phyloP scores from a whole-genome alignment of 2,888 invertebrate species.

The Polydesmus complanatus region DNA sequence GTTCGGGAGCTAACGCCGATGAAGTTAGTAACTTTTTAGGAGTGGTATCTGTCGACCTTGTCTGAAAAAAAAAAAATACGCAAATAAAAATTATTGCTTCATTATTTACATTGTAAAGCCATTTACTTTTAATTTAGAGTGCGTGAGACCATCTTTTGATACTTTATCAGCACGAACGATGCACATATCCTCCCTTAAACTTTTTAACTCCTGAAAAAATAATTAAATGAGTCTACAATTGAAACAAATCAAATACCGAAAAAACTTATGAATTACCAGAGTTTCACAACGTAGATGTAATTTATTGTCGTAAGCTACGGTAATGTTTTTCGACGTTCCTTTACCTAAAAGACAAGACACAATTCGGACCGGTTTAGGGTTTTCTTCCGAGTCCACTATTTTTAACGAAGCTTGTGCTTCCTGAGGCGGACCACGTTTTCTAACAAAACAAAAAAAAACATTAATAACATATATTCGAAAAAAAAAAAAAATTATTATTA shows the following conservation, averaged over 20 bases:
- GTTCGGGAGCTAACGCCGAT: background rate
- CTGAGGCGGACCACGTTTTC: background rate
- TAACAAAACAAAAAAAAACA: background rate
- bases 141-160: background rate
- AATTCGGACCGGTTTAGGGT: background rate
- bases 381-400: background rate
- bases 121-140: background rate
- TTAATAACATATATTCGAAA: too few relatives aligned
- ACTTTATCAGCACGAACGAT: conserved; percentile 15
- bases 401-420: background rate
- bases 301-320: background rate
- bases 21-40: background rate
- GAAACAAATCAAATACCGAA: background rate
- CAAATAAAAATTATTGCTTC: background rate
- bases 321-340: background rate
- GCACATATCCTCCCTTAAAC: conserved; percentile 18
- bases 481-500: too few relatives aligned
- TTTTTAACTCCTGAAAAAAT: conserved; percentile 32
- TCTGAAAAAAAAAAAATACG: background rate
- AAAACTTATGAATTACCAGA: background rate
- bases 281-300: background rate
- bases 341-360: background rate
- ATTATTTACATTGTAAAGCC: background rate
- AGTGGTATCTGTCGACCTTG: background rate
- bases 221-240: background rate